Conservation (phyloP, 2,113 vertebrate genomes). For the Gallinago media region DNA sequence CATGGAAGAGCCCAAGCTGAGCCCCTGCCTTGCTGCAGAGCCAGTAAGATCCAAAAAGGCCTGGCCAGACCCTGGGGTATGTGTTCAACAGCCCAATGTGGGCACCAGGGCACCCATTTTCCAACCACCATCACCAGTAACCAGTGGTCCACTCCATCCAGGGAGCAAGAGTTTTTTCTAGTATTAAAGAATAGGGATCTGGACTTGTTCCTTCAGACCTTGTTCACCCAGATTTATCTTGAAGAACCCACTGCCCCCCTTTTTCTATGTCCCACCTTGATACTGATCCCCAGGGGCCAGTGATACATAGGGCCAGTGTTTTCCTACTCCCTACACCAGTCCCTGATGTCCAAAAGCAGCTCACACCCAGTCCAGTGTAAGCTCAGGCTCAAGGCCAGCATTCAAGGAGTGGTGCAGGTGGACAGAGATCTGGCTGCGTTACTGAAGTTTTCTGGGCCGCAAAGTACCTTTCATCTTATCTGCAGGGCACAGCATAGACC, state of each 20-base stretch:
- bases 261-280: not conserved
- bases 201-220: not conserved
- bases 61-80: fast-evolving
- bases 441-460: not conserved
- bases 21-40: not conserved
- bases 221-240: not conserved
- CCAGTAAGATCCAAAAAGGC: not conserved
- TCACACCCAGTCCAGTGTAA: not conserved
- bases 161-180: not conserved
- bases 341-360: not conserved
- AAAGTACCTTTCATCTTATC: not conserved
- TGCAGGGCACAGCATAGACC: fast-evolving
- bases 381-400: no score
- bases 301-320: not conserved
- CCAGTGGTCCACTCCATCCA: not conserved
- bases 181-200: no score
- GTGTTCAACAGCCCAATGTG: fast-evolving
- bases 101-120: fast-evolving
- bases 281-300: fast-evolving
- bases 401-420: not conserved
- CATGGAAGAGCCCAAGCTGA: not conserved
- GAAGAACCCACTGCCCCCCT: not conserved
- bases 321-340: not conserved
- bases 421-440: not conserved
- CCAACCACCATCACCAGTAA: not conserved